Evolutionary conservation across 2,113 vertebrate genomes (phyloP), one percentile per base, ranked within the genome.

Genomic region (Lepisosteus osseus): DNA sequence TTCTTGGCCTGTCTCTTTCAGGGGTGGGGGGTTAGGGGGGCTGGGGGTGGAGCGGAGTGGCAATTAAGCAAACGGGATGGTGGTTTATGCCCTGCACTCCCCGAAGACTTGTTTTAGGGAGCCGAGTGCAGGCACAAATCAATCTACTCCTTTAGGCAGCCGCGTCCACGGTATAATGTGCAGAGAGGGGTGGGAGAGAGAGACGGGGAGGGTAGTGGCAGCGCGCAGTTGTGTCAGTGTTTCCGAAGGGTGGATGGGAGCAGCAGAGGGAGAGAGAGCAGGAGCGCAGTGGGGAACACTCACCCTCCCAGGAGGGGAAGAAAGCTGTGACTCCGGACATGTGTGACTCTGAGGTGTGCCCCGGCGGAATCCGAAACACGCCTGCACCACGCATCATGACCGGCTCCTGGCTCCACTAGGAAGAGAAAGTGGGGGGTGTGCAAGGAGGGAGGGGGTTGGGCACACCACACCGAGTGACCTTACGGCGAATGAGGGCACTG

Each of bases 111-210:
- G 62, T 65, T 81, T 71, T 67, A 62, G 76, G 77, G 71, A 71
- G 79, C 76, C 47, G 72, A 74, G 74, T 56, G 65, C 63, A 74
- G 65, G 63, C 73, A 68, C 77, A 78, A 76, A 83, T 83, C 79
- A 79, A 81, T 78, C 77, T 78, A 69, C 73, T 79, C 77, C 67
- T 57, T 29, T 68, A 64, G 54, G 61, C 69, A 64, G 59, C 65
- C 11, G 64, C 29, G 56, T 68, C 42, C 42, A 65, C 67, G 70
- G 69, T 77, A 79, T 70, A 73, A 80, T 78, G 78, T 74, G 74
- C 70, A 79, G 75, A 70, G 77, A 68, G 74, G 77, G 74, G 54
- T 17, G 62, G 78, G 77, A 70, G 44, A 14, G 15, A 42, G 72
- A 74, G 74, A 63, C 57, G 76, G 74, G 64, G 80, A 72, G 62